Evolutionary conservation across 1,140 invertebrate genomes (phyloP), one percentile per base, ranked within the genome.

Genomic region (Nasonia longicornis): DNA sequence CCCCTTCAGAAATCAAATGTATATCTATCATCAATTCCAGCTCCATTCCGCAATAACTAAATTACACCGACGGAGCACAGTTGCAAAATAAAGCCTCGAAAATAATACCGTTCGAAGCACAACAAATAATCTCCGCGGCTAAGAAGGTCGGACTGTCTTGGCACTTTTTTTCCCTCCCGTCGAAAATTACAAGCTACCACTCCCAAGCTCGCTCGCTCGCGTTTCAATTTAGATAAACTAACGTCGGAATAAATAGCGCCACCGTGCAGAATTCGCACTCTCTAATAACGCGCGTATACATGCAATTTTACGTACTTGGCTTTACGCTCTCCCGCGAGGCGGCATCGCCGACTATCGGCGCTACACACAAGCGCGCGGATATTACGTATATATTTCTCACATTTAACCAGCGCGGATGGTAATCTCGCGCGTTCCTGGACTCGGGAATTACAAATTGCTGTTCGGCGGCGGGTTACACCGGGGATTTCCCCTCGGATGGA

Each of bases 201-300:
- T 58, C 52, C 52, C 52, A 58, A 58, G 16, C 52, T 42, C 31
- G 45, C 14, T 10, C 48, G 48, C 48, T 3, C 52, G 35, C 70
- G 52, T 64, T 79, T 79, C 69, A 63, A 79, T 79, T 79, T 79
- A 79, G 69, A 79, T 79, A 79, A 73, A 64, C 66, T 58, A 77
- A 22, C 48, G 52, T 42, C 29, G 70, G 72, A 79, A 70, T 72
- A 72, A 79, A 79, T 79, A 29, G 66, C 26, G 48, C 77, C 70
- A 71, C 52, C 63, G 77, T 58, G 35, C n/a, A 12, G 77, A 78
- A 70, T 78, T 78, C 64, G 38, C 66, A 70, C 29, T 71, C 29
- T 71, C 29, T 71, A 71, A 58, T 58, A 58, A 58, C 52, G 16
- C 52, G 52, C 52, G 52, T 58, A 58, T 58, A 58, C 52, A 58